Percentiles rank a stretch among this genome's conserved stretches.
phyloP scores from a whole-genome alignment of 2,113 vertebrate genomes.

The Eulacestoma nigropectus region DNA sequence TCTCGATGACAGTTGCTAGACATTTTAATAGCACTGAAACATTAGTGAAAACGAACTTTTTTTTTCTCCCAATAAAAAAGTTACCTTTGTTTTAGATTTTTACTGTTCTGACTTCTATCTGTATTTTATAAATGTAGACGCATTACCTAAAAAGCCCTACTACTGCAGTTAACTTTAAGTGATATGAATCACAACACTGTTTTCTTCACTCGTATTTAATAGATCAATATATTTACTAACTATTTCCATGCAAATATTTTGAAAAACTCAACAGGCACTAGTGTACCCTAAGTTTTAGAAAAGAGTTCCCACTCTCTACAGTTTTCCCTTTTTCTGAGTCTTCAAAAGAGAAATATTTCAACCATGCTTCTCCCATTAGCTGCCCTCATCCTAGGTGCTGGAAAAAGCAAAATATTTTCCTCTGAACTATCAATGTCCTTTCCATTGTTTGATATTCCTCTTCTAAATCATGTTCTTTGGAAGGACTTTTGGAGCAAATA shows the following conservation, averaged over 20 bases:
- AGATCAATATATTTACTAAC: neutral
- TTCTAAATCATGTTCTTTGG: constrained; percentile 5
- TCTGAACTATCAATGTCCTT: neutral
- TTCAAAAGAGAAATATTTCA: neutral
- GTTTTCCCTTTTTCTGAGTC: neutral
- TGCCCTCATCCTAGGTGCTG: neutral
- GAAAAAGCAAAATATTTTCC: neutral
- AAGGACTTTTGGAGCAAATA: constrained; percentile 11
- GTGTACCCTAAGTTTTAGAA: neutral
- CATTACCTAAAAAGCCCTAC: fast-evolving
- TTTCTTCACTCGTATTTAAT: neutral
- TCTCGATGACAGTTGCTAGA: neutral
- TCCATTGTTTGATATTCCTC: neutral
- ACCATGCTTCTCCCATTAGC: neutral
- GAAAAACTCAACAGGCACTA: neutral
- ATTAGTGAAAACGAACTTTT: neutral
- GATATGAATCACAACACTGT: neutral
- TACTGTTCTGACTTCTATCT: neutral
- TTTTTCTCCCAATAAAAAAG: neutral
- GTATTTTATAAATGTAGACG: neutral
- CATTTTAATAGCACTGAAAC: neutral
- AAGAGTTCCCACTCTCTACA: neutral
- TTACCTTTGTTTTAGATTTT: neutral
- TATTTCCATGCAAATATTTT: neutral
- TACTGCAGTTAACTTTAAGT: neutral